phyloP scores from a whole-genome alignment of 92 coral and sea anemone species.

The Zoanthus gigantus region DNA sequence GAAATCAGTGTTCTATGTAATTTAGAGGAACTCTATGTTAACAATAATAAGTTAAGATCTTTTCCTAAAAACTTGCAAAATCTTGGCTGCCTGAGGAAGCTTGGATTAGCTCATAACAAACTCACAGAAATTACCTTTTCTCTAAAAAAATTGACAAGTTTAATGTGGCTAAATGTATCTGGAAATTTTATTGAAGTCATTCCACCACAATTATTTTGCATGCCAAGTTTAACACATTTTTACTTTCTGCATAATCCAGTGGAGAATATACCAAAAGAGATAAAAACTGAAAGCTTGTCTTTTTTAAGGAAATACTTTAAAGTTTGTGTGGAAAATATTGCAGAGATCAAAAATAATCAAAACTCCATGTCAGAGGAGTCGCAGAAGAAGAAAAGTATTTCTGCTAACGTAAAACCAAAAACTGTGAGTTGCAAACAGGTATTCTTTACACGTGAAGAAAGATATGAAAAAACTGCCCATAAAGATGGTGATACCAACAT shows the following conservation, averaged over 20 bases:
- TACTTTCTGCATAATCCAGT: constrained; percentile 72
- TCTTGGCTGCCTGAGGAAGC: constrained; percentile 57
- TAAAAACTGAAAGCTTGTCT: constrained; percentile 61
- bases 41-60: constrained; percentile 58
- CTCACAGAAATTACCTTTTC: constrained; percentile 64
- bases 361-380: not conserved
- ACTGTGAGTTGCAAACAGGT: constrained; percentile 21
- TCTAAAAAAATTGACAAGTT: constrained; percentile 37
- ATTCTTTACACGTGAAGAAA: not conserved
- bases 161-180: constrained; percentile 83
- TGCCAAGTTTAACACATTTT: constrained; percentile 64
- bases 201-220: constrained; percentile 62
- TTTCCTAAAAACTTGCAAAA: constrained; percentile 67
- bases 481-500: not conserved
- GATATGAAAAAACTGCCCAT: not conserved
- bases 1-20: constrained; percentile 57
- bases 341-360: not conserved
- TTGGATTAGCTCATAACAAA: constrained; percentile 75
- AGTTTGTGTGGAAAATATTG: constrained; percentile 17
- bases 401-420: not conserved
- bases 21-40: constrained; percentile 75
- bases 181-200: constrained; percentile 72
- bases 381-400: not conserved
- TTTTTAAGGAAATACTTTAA: constrained; percentile 64
- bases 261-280: constrained; percentile 77